Base-by-base conservation (phyloP, 2,113 vertebrate genomes). In the Calyptomena viridis region DNA sequence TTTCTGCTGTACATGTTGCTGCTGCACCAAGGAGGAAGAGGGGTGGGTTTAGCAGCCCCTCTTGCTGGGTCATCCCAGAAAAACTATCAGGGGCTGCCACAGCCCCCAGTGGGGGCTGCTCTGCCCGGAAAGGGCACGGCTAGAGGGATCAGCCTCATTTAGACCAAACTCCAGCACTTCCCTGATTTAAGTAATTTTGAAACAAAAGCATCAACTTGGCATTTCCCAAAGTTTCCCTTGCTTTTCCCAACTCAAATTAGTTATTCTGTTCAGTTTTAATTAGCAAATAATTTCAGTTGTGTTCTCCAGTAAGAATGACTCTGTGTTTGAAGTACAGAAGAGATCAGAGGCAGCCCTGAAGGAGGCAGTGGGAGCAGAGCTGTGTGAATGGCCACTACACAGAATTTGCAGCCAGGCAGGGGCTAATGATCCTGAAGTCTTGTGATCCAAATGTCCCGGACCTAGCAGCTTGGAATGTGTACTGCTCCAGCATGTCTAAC, bases 361-460 rank as follows among this genome's bases (percentile, higher is more conserved):
- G 62, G 52, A 49, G 23, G 39, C 62, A 75, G 52, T 1, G 1
- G 28, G 18, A 72, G 15, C 31, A 72, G 62, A 49, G 39, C 42
- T 27, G 42, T 44, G 47, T 11, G 23, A 68, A 44, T 17, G 33
- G 37, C 14, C 44, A 37, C 24, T 5, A 5, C 17, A 22, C 0
- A 0, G 46, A 25, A 28, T 23, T 33, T 49, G 25, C 8, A 47
- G 69, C 0, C 0, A 58, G 62, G 47, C 40, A 52, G 18, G 60
- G 62, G 14, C 23, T 25, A 14, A 22, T 0, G 1, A 9, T 15
- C 33, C 21, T 14, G 28, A 1, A 13, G 6, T 20, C 19, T 19
- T 19, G 39, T 0, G 2, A 39, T 10, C 44, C 5, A 2, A 55
- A 22, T 6, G 22, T 20, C 33, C 30, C 4, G 8, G 44, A 24